Evolutionary conservation across 2,888 invertebrate genomes (phyloP), one percentile per base, ranked within the genome.

Genomic region (Aphidius colemani): DNA sequence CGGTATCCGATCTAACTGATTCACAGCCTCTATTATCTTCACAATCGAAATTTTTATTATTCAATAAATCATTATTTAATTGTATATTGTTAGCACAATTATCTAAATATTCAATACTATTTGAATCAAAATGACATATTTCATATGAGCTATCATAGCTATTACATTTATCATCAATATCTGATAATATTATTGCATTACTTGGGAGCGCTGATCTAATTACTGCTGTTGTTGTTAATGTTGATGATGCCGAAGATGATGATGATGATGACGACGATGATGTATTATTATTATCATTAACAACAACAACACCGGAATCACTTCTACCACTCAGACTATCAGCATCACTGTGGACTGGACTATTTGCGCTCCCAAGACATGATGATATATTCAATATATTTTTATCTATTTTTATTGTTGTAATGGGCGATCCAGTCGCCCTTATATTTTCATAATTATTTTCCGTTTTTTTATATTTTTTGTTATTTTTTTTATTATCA

Each of bases 1-100:
- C 86, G 63, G 87, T 83, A 73, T 87, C 88, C 49, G 87, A 86
- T 50, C 86, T 84, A 63, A 85, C 86, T 63, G 87, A 87, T 75
- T 87, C 87, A 76, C 87, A 86, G 60, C 86, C 83, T 60, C 79
- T 30, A 30, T 30, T 30, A 30, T 30, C 30, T 30, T 30, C 30
- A 30, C 30, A 30, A 30, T 30, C 30, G 2, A 5, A 30, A 30
- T 30, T 30, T 30, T 30, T 30, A 30, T 30, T 30, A 2, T 5
- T 30, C 5, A 30, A 30, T 30, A 30, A 30, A 30, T 30, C 30
- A 30, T 30, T 5, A 30, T 30, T 30, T 30, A 30, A 30, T 30
- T 30, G 30, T 30, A 30, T 30, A 30, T 30, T 30, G 30, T 30
- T 30, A 30, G 30, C 30, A 30, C 30, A 30, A 30, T 30, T 30